Percentiles rank a stretch among this genome's conserved stretches.
Evolutionary conservation across 2,888 invertebrate species (phyloP).

Genomic region (Luperina testacea): DNA sequence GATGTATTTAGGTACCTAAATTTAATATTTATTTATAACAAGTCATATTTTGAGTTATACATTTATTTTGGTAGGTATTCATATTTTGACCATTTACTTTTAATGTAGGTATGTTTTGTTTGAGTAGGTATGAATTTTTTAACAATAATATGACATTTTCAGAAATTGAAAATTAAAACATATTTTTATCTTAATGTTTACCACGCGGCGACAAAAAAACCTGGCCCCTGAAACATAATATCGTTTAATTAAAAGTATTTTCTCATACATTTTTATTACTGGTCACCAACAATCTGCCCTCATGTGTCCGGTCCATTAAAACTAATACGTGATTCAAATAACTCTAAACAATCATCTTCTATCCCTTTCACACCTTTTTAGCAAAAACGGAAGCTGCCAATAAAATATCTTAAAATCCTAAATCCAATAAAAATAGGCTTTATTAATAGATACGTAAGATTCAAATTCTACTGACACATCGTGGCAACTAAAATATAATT

Average conservation of each 20-base stretch:
- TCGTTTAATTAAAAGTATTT: conserved; percentile 66
- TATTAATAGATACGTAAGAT: accelerated
- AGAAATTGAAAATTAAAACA: no score
- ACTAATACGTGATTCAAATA: conserved; percentile 78
- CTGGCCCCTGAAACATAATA: conserved; percentile 9
- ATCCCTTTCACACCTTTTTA: conserved; percentile 73
- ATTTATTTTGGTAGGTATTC: no score
- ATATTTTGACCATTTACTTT: no score
- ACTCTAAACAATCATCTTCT: conserved; percentile 74
- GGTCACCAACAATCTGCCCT: conserved; percentile 82
- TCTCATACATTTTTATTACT: conserved; percentile 72
- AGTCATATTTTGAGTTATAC: no score
- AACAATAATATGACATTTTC: no score
- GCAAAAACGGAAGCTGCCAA: conserved; percentile 74
- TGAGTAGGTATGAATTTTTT: no score
- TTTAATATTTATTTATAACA: neutral
- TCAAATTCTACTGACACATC: conserved; percentile 4
- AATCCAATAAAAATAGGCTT: conserved; percentile 34
- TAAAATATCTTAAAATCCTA: conserved; percentile 38
- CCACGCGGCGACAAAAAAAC: neutral
- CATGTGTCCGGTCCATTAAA: conserved; percentile 81
- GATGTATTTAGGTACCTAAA: neutral
- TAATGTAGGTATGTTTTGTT: no score
- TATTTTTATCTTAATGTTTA: no score
- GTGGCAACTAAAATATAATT: conserved; percentile 29